Conservation (phyloP, 2,888 invertebrate species). For the Sympetrum striolatum region DNA sequence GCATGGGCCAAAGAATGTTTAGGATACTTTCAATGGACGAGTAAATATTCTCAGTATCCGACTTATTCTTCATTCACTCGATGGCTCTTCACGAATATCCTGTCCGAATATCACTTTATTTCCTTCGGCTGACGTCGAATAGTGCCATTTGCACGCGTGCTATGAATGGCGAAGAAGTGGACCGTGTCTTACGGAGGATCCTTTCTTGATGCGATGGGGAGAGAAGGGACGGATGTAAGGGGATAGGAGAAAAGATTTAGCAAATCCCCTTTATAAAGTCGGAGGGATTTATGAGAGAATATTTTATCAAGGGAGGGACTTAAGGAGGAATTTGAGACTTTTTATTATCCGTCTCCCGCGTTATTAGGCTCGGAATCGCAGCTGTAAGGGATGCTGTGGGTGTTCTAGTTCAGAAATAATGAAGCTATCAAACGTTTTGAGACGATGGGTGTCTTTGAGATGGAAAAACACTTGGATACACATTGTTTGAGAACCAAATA, state of each 20-base stretch:
- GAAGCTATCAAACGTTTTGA: too few relatives aligned
- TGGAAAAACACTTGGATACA: too few relatives aligned
- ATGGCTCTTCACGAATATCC: neutral
- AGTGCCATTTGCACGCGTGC: neutral
- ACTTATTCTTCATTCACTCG: neutral
- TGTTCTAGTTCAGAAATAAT: too few relatives aligned
- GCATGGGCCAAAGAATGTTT: too few relatives aligned
- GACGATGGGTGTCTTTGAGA: too few relatives aligned
- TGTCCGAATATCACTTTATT: neutral
- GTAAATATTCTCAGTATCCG: neutral
- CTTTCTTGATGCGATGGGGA: neutral
- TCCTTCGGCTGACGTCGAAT: neutral
- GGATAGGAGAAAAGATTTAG: neutral
- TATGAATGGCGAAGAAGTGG: neutral
- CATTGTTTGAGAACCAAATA: too few relatives aligned
- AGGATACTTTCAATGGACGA: too few relatives aligned
- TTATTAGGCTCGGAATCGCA: neutral
- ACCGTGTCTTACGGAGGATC: neutral
- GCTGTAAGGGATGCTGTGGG: too few relatives aligned
- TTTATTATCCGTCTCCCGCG: neutral
- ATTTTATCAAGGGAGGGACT: slow-evolving; percentile 6
- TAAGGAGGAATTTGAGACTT: neutral
- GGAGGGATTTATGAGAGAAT: neutral
- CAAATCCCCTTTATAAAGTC: slow-evolving; percentile 30
- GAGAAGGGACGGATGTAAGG: neutral